Evolutionary conservation across 2,797 vertebrate genomes (phyloP).

Genomic region (Melanogrammus aeglefinus): DNA sequence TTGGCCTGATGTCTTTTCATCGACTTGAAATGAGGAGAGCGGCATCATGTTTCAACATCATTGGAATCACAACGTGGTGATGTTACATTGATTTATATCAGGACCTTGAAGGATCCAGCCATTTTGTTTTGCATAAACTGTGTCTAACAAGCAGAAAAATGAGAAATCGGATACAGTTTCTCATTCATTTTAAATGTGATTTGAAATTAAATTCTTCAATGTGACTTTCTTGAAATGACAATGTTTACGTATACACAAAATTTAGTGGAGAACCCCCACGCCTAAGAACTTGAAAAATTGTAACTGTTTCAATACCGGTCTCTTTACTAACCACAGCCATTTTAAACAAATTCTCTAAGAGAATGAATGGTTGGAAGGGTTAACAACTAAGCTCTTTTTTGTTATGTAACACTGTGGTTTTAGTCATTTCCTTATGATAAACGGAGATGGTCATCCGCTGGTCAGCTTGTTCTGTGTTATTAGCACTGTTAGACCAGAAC

Average conservation of each 20-base stretch:
- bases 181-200: background rate
- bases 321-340: background rate
- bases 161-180: background rate
- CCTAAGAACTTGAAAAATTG: background rate
- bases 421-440: conserved; percentile 44
- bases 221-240: too few species aligned
- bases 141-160: background rate
- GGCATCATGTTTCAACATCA: background rate
- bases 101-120: background rate
- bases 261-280: too few species aligned
- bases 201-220: too few species aligned
- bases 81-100: background rate
- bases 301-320: background rate
- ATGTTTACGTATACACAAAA: too few species aligned
- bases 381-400: background rate
- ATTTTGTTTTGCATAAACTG: background rate
- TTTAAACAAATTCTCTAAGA: background rate
- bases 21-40: conserved; percentile 5
- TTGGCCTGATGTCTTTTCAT: conserved; percentile 15
- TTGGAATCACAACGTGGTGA: background rate
- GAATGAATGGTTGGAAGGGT: background rate
- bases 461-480: conserved; percentile 10
- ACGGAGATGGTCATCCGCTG: conserved; percentile 6
- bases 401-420: background rate
- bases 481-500: background rate